These are phyloP conservation scores for Eutrigla gurnardus DNA, from an alignment of 2,797 vertebrate species.

Conservation along the genomic window DNA sequence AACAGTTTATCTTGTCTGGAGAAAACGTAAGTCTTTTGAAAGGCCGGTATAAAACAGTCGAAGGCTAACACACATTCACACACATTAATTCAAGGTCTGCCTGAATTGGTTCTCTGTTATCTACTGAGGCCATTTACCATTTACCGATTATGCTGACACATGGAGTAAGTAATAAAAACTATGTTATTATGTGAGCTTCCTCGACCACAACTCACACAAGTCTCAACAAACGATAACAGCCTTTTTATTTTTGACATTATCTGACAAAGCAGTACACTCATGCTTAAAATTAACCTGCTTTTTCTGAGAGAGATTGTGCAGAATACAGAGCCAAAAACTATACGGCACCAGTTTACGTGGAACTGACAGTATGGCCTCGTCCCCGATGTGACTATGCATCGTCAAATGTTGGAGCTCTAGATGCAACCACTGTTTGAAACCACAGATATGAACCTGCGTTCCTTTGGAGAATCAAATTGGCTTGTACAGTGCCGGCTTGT, in stretches of 20 bases:
- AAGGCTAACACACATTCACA: background rate
- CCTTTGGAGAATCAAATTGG: constrained; percentile 29
- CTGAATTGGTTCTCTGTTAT: background rate
- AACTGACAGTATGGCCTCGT: background rate
- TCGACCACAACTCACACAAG: background rate
- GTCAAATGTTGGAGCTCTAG: background rate
- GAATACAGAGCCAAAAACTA: too few species aligned
- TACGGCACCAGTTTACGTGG: background rate
- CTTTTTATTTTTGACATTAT: constrained; percentile 5
- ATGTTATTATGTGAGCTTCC: constrained; percentile 3
- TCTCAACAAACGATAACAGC: background rate
- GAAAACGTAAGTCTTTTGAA: constrained; percentile 2
- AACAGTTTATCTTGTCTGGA: background rate
- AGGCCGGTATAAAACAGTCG: background rate
- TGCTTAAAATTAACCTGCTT: constrained; percentile 6
- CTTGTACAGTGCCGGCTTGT: background rate
- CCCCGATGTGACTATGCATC: too few species aligned
- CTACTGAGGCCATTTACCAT: too few species aligned
- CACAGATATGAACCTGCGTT: constrained; percentile 18
- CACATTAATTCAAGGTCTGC: background rate
- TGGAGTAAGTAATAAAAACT: constrained; percentile 18
- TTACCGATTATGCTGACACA: constrained; percentile 1
- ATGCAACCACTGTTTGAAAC: constrained; percentile 7
- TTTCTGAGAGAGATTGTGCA: constrained; percentile 1
- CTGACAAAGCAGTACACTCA: background rate